phyloP scores from a whole-genome alignment of 2,888 invertebrate genomes.

The Papilio protenor region DNA sequence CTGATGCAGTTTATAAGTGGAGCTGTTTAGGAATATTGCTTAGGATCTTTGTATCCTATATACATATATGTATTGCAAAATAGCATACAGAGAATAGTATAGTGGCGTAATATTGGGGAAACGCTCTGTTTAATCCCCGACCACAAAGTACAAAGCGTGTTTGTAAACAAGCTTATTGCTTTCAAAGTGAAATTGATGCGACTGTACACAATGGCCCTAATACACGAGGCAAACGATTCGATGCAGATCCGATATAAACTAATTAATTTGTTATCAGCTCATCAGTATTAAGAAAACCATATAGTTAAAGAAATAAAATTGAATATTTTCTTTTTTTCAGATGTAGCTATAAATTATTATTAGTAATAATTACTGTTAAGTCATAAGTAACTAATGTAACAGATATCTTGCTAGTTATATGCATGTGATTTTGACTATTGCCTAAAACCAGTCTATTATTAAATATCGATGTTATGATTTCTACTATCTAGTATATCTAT shows the following conservation, averaged over 20 bases:
- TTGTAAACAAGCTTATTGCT: constrained; percentile 72
- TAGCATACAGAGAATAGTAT: constrained; percentile 57
- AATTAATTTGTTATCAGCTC: constrained; percentile 3
- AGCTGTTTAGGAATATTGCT: no score
- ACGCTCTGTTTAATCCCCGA: constrained; percentile 62
- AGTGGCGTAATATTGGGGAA: constrained; percentile 66
- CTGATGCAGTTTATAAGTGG: no score
- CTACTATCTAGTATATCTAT: no score
- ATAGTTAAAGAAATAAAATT: not conserved
- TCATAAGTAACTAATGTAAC: no score
- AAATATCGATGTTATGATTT: no score
- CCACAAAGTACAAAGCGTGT: constrained; percentile 73
- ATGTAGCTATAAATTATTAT: not conserved
- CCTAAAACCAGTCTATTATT: no score
- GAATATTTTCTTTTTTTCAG: no score
- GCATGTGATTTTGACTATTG: no score
- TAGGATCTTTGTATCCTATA: not conserved
- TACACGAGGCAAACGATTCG: constrained; percentile 7
- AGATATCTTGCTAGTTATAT: no score
- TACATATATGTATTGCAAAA: constrained; percentile 58
- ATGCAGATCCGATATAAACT: not conserved
- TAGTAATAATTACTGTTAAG: no score
- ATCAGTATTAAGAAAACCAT: not conserved
- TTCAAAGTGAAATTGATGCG: constrained; percentile 67
- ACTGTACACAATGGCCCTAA: constrained; percentile 38